These are phyloP conservation scores for rabbit (Oryctolagus cuniculus) DNA, from an alignment of 2,113 vertebrate species.

Conservation along the genomic window mOryCun1.1 NC_091435.1:81482001-81482500, in stretches of 20 bases:
- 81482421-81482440: slow-evolving; percentile 16
- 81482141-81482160: neutral
- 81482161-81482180: neutral
- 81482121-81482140: neutral
- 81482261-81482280: neutral
- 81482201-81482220: neutral
- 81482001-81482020: neutral
- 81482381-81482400: neutral
- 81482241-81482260: neutral
- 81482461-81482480: neutral
- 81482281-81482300: neutral
- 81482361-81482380: slow-evolving; percentile 35
- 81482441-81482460: slow-evolving; percentile 19
- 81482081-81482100: neutral
- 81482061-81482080: neutral
- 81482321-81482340: slow-evolving; percentile 97
- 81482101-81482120: neutral
- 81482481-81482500: neutral
- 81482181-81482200: neutral
- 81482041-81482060: neutral
- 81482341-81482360: slow-evolving; percentile 93
- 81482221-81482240: neutral
- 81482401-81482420: neutral
- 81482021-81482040: neutral
- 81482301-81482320: slow-evolving; percentile 21